phyloP scores from a whole-genome alignment of 2,888 invertebrate genomes.

The Eumerus sabulonum region DNA sequence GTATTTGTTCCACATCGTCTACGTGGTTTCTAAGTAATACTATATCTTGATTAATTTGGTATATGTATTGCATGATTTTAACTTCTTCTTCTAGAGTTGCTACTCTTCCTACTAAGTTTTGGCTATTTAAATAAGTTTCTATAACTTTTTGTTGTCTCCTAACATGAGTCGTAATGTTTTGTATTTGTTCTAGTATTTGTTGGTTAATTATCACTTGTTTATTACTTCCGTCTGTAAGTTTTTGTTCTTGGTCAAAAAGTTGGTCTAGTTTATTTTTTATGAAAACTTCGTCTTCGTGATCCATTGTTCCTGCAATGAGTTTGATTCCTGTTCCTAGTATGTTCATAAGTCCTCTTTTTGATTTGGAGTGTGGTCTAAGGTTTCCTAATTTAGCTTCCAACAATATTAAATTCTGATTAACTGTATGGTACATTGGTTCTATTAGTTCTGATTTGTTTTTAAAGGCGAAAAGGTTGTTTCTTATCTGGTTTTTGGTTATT shows the following conservation, averaged over 20 bases:
- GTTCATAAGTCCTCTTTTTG: slow-evolving; percentile 18
- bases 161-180: slow-evolving; percentile 33
- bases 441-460: neutral
- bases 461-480: neutral
- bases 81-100: slow-evolving; percentile 61
- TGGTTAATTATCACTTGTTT: slow-evolving; percentile 18
- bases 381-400: slow-evolving; percentile 15
- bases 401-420: slow-evolving; percentile 9
- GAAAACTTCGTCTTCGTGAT: slow-evolving; percentile 6
- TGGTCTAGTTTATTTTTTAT: slow-evolving; percentile 18
- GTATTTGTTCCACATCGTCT: too few relatives aligned
- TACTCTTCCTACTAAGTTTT: slow-evolving; percentile 56
- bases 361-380: slow-evolving; percentile 19
- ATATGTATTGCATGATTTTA: slow-evolving; percentile 52
- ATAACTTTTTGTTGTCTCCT: slow-evolving; percentile 24
- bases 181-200: slow-evolving; percentile 20
- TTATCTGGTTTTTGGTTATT: slow-evolving; percentile 6
- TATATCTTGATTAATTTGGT: too few relatives aligned
- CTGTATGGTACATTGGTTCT: slow-evolving; percentile 7
- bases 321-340: slow-evolving; percentile 29
- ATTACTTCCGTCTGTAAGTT: slow-evolving; percentile 22
- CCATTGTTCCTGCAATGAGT: slow-evolving; percentile 22
- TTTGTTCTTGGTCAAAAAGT: neutral
- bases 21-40: too few relatives aligned
- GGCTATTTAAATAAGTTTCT: slow-evolving; percentile 28